Conservation (phyloP, 2,113 vertebrate genomes). For the Danio rerio region GRCz12tu NC_133188.1:35277001-35277500, state of each 20-base stretch:
- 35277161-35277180: neutral
- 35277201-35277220: neutral
- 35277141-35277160: neutral
- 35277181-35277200: neutral
- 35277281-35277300: neutral
- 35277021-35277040: constrained; percentile 9
- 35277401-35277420: constrained; percentile 12
- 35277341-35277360: neutral
- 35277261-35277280: neutral
- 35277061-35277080: neutral
- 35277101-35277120: constrained; percentile 28
- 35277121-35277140: constrained; percentile 11
- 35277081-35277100: constrained; percentile 19
- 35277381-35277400: constrained; percentile 24
- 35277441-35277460: neutral
- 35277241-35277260: constrained; percentile 14
- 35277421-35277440: neutral
- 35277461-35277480: neutral
- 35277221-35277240: constrained; percentile 3
- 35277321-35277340: neutral
- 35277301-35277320: constrained; percentile 27
- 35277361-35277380: neutral
- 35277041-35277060: neutral
- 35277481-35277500: neutral
- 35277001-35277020: constrained; percentile 18